Evolutionary conservation across 1,140 invertebrate genomes (phyloP), one percentile per base, ranked within the genome.

Genomic region (Lepidurus arcticus): DNA sequence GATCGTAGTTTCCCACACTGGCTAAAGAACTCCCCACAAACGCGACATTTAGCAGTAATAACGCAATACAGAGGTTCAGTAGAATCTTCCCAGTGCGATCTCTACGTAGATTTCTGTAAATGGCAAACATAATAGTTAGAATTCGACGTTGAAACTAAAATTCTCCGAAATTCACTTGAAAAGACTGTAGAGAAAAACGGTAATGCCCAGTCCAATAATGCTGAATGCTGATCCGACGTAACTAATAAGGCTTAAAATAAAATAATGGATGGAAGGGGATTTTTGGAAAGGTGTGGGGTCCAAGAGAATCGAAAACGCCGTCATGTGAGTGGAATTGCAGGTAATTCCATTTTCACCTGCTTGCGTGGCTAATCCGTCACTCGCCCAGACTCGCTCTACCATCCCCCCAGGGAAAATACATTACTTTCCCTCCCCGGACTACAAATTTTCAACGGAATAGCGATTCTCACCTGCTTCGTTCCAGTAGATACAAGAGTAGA

Each of bases 71-170:
- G 7, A 89, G 83, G 79, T 89, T 87, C 45, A 89, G 80, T 11
- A 89, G 83, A 77, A 89, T 88, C 80, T 87, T 86, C 1, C 88
- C 88, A 0, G 87, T 86, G 44, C 85, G 83, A 74, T 89, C 88
- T 42, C 86, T 82, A 75, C 87, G 85, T 73, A 89, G 80, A 73
- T 84, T 85, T 76, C 88, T 88, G 80, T 42, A 78, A 80, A 82
- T 76, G 53, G 21, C 13, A 74, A 44, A 74, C 73, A 16, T 47
- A 44, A 11, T 9, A 42, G 24, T 45, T 11, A 1, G 0, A 76
- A 80, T 26, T n/a, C 26, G n/a, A 42, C 24, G 44, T 44, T 13
- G 9, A 42, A 47, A 42, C 43, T 11, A 0, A 44, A 42, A 43
- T 76, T 44, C 24, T n/a, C 53, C 45, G 74, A 42, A 13, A 74